Percentiles rank a stretch among this genome's conserved stretches.
Evolutionary conservation across 2,888 invertebrate genomes (phyloP).

Genomic region (Tetranychus truncatus): DNA sequence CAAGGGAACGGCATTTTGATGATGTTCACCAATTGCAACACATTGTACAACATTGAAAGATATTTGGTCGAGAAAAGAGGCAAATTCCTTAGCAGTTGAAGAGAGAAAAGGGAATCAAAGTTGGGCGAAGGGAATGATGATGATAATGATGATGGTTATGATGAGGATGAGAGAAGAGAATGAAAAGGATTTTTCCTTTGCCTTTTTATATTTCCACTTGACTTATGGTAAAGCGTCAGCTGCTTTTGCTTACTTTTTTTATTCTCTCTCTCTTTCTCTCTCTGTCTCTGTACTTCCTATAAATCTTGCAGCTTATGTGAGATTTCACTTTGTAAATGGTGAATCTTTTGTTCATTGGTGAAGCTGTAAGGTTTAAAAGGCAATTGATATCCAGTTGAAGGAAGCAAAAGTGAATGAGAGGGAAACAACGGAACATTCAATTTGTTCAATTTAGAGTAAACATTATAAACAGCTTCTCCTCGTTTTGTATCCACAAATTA

Average conservation of each 20-base stretch:
- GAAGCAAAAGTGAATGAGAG: too few relatives aligned
- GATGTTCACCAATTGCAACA: neutral
- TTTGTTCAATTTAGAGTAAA: neutral
- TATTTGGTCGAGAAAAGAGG: neutral
- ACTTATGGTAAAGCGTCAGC: conserved; percentile 1
- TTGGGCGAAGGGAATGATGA: neutral
- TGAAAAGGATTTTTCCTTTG: neutral
- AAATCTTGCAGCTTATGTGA: too few relatives aligned
- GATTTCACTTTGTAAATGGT: too few relatives aligned
- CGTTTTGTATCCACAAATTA: neutral
- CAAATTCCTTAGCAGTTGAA: neutral
- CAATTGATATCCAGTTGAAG: neutral
- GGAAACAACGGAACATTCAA: neutral
- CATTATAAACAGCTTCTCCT: neutral
- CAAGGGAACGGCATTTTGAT: neutral
- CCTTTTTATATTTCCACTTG: neutral
- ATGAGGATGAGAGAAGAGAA: conserved; percentile 2
- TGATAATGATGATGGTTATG: neutral
- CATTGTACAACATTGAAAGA: neutral
- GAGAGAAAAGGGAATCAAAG: neutral
- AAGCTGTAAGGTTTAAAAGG: neutral
- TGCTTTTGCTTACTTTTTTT: neutral
- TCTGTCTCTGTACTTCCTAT: too few relatives aligned
- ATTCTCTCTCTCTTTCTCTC: too few relatives aligned
- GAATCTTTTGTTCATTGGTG: too few relatives aligned